Percentiles rank a stretch among this genome's conserved stretches.
These are phyloP conservation scores for Drosophila pruinosa DNA, from an alignment of 1,140 invertebrate genomes.

Conservation along the genomic window DNA sequence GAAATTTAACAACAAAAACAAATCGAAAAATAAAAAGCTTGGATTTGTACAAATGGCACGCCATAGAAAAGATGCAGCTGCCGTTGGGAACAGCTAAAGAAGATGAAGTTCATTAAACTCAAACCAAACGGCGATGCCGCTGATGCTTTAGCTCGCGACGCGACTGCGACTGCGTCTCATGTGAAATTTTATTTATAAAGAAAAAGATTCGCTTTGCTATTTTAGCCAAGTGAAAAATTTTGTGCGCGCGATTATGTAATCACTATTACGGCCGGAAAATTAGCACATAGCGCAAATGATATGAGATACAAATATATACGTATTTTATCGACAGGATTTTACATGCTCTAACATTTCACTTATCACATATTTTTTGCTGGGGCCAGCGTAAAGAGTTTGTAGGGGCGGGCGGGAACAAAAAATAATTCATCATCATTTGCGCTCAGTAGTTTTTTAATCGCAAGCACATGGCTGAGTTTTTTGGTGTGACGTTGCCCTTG, in stretches of 20 bases:
- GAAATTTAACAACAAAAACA: slow-evolving; percentile 48
- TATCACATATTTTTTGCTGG: slow-evolving; percentile 24
- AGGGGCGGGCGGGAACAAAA: slow-evolving; percentile 19
- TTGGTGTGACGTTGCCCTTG: slow-evolving; percentile 59
- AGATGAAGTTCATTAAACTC: slow-evolving; percentile 64
- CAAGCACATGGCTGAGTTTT: slow-evolving; percentile 65
- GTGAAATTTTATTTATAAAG: slow-evolving; percentile 64
- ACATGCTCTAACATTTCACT: slow-evolving; percentile 23
- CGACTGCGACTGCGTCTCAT: slow-evolving; percentile 39
- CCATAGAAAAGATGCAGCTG: background rate
- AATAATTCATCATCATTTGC: slow-evolving; percentile 18
- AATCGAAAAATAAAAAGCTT: background rate
- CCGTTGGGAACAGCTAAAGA: background rate
- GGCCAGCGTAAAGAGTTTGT: background rate
- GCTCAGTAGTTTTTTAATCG: slow-evolving; percentile 52
- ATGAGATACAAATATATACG: slow-evolving; percentile 8
- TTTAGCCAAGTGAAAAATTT: slow-evolving; percentile 62
- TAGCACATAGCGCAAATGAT: slow-evolving; percentile 25
- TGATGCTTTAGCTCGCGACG: background rate
- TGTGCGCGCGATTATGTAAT: slow-evolving; percentile 59
- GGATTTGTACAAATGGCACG: background rate
- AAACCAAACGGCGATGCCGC: slow-evolving; percentile 2
- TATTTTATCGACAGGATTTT: slow-evolving; percentile 9
- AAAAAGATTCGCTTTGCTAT: slow-evolving; percentile 59
- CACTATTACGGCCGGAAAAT: slow-evolving; percentile 31